phyloP scores from a whole-genome alignment of 2,888 invertebrate genomes.

The Macrophya annulata region DNA sequence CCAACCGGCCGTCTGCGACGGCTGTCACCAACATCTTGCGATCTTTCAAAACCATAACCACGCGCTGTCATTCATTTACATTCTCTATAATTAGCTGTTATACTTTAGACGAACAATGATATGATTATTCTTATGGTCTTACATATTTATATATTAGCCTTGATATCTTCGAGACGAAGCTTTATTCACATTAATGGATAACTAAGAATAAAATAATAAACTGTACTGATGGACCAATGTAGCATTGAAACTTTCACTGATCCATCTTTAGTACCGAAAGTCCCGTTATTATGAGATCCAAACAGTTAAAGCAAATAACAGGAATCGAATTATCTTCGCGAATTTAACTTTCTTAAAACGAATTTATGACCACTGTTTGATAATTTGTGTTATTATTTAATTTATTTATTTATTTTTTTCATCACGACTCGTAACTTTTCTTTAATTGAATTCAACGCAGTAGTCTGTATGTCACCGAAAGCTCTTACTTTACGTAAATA shows the following conservation, averaged over 20 bases:
- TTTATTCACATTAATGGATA: background rate
- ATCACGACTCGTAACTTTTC: background rate
- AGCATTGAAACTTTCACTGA: conserved; percentile 42
- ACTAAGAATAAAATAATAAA: background rate
- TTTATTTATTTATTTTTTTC: background rate
- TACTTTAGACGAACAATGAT: background rate
- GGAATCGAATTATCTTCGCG: background rate
- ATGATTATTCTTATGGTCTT: background rate
- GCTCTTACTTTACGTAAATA: background rate
- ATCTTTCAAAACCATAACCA: background rate
- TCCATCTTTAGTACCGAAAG: conserved; percentile 19
- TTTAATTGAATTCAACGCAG: background rate
- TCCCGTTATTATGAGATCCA: conserved; percentile 24
- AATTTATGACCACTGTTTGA: background rate
- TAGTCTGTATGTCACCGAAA: background rate
- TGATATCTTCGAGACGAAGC: background rate
- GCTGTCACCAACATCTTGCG: background rate
- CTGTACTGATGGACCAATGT: background rate
- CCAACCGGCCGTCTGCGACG: background rate
- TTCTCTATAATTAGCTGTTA: background rate
- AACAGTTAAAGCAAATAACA: background rate
- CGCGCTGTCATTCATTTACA: conserved; percentile 10
- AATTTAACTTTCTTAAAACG: background rate
- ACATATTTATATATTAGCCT: background rate
- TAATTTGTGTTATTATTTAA: background rate